Base-by-base conservation (phyloP, 2,888 invertebrate genomes). In the Spilosoma lubricipeda region DNA sequence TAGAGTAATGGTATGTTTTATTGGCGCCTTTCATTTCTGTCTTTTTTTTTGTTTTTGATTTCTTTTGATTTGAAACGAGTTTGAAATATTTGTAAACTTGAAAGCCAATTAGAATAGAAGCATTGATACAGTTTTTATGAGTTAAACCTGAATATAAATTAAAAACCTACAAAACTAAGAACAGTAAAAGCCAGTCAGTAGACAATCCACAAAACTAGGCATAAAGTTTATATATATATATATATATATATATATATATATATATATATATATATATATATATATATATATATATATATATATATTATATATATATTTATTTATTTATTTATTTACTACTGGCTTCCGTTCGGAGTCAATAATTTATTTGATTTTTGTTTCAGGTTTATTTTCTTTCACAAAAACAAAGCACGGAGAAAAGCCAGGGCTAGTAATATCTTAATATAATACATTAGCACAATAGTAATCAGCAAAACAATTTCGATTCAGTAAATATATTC, bases 1-100 rank as follows among this genome's bases (percentile, higher is more conserved):
- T 72, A 45, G 48, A 75, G 78, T 39, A 39, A 39, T 77, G 69
- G 69, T 59, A 39, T 70, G 70, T 65, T 77, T 82, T 82, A 79
- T 79, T 77, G 67, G 71, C 18, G 30, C 66, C 27, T 39, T 73
- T 73, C 48, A 36, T 39, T 64, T 68, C 59, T 33, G 45, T 67
- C n/a, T 39, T 56, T 15, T 68, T 13, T 30, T 30, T 42, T 63
- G 20, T 27, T 70, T 20, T 70, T 42, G 4, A 15, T 59, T 39
- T 59, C 18, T 45, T 45, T 20, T 48, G 5, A 18, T 20, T 48
- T 48, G 20, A 45, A 45, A 45, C 4, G 4, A 45, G 45, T 4
- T 39, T 39, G 36, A 36, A 36, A 36, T 36, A 36, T 36, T 36
- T 36, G 36, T 36, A 8, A 36, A 36, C 36, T 36, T 36, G 7